A percentile compares a stretch with the other conserved stretches of the same genome.
Evolutionary conservation across 2,797 vertebrate species (phyloP).

Genomic region (Tiaroga cobitis): DNA sequence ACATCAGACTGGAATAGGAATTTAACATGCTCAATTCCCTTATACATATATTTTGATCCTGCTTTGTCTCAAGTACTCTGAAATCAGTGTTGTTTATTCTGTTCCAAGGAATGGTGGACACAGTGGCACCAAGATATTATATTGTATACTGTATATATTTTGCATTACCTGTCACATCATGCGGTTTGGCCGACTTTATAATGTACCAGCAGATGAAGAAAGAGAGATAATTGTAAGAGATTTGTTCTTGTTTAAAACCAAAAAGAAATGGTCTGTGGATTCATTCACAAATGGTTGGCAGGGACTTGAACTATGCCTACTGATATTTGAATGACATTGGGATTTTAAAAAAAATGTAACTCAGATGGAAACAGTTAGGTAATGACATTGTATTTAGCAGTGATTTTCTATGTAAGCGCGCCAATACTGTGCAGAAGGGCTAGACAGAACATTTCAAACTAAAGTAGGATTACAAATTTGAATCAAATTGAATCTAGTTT

Average conservation of each 20-base stretch:
- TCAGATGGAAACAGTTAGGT: slow-evolving; percentile 28
- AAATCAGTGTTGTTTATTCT: not conserved
- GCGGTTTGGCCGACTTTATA: slow-evolving; percentile 12
- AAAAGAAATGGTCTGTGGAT: slow-evolving; percentile 30
- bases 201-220: not conserved
- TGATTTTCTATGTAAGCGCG: not conserved
- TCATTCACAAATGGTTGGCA: slow-evolving; percentile 29
- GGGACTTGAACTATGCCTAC: not conserved
- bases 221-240: slow-evolving; percentile 23
- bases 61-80: not conserved
- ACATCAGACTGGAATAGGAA: not conserved
- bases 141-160: slow-evolving; percentile 10
- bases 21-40: not conserved
- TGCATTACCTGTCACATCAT: not conserved
- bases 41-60: not conserved
- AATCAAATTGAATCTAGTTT: slow-evolving; percentile 5
- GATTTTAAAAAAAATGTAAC: not conserved
- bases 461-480: slow-evolving; percentile 7
- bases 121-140: not conserved
- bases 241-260: slow-evolving; percentile 59
- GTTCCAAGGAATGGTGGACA: not conserved
- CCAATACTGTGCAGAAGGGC: not conserved
- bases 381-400: slow-evolving; percentile 3
- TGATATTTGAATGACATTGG: not conserved
- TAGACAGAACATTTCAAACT: not conserved